Evolutionary conservation across 1,140 invertebrate genomes (phyloP).

Genomic region (Drosophila subobscura): DNA sequence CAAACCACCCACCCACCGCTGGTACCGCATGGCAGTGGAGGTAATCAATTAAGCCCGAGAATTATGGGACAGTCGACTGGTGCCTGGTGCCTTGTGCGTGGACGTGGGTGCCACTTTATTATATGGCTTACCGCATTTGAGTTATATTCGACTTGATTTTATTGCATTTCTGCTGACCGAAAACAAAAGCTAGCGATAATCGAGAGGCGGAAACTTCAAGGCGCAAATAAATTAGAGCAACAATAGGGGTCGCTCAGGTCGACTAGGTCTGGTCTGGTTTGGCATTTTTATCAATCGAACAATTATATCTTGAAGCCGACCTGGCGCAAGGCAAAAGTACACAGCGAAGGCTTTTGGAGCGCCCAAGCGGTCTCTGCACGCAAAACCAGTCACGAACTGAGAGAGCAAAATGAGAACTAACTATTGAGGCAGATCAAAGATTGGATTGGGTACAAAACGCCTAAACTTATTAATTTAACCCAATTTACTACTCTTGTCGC

Average conservation of each 20-base stretch:
- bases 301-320: slow-evolving; percentile 59
- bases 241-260: slow-evolving; percentile 37
- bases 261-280: slow-evolving; percentile 2
- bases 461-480: slow-evolving; percentile 70
- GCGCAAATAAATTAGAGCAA: slow-evolving; percentile 70
- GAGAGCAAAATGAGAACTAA: slow-evolving; percentile 39
- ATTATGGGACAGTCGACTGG: slow-evolving; percentile 45
- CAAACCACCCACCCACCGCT: slow-evolving; percentile 27
- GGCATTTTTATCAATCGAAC: slow-evolving; percentile 70
- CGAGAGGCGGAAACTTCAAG: slow-evolving; percentile 61
- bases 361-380: slow-evolving; percentile 52
- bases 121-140: slow-evolving; percentile 23
- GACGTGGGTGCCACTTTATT: slow-evolving; percentile 57
- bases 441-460: slow-evolving; percentile 51
- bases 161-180: slow-evolving; percentile 23
- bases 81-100: neutral
- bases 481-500: slow-evolving; percentile 55
- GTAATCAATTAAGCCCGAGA: slow-evolving; percentile 67
- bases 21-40: slow-evolving; percentile 7
- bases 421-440: slow-evolving; percentile 25
- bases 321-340: neutral
- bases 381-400: slow-evolving; percentile 71
- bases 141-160: slow-evolving; percentile 17
- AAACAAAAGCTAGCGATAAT: slow-evolving; percentile 38
- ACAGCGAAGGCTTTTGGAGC: slow-evolving; percentile 41